phyloP scores from a whole-genome alignment of 2,797 vertebrate species.

The Nothura maculosa region DNA sequence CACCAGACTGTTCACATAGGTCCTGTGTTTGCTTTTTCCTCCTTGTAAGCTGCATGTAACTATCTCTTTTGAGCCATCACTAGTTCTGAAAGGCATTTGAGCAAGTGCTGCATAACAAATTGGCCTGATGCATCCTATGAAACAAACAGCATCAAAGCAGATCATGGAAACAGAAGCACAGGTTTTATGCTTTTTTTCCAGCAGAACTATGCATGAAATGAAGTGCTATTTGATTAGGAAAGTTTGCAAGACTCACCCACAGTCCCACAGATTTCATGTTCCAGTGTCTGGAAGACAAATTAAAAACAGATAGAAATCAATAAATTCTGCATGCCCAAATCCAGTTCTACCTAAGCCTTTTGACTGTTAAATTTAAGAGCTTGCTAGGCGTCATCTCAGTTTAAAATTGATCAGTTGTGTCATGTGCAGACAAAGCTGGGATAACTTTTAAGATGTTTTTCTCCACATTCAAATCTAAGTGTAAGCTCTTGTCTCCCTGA shows the following conservation, averaged over 20 bases:
- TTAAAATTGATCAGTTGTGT: constrained; percentile 39
- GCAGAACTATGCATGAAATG: neutral
- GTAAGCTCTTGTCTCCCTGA: constrained; percentile 24
- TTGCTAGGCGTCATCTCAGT: constrained; percentile 57
- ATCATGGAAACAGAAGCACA: neutral
- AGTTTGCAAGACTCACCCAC: constrained; percentile 33
- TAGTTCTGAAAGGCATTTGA: constrained; percentile 67
- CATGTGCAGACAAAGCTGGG: constrained; percentile 17
- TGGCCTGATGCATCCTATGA: neutral
- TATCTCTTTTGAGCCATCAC: constrained; percentile 41
- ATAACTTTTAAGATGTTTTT: constrained; percentile 17
- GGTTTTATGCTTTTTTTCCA: neutral
- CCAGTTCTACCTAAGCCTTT: constrained; percentile 46
- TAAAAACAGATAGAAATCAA: constrained; percentile 23
- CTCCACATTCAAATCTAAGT: constrained; percentile 48
- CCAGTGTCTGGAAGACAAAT: constrained; percentile 56
- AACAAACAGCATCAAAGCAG: neutral
- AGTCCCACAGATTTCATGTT: constrained; percentile 48
- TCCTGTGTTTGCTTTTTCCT: constrained; percentile 29
- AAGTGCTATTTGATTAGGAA: neutral
- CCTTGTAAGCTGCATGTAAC: constrained; percentile 45
- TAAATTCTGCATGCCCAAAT: constrained; percentile 47
- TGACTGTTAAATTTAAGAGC: constrained; percentile 37
- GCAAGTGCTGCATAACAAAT: constrained; percentile 12
- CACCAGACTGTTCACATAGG: constrained; percentile 26